Conservation (phyloP, 2,797 vertebrate species). For the Etheostoma nigrum region DNA sequence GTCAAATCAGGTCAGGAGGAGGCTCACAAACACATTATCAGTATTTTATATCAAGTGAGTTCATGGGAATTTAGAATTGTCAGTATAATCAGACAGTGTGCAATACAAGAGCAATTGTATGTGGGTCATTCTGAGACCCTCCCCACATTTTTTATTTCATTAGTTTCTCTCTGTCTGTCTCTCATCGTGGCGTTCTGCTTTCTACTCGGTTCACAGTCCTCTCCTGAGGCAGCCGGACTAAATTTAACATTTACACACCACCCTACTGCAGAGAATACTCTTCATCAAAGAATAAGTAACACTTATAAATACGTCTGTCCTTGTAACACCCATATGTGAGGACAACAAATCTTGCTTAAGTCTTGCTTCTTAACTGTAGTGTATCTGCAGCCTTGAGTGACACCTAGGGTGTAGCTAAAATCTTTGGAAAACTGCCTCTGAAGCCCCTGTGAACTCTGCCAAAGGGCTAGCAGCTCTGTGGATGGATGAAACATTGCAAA, state of each 20-base stretch:
- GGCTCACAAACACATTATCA: slow-evolving; percentile 42
- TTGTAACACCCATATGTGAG: background rate
- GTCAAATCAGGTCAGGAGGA: slow-evolving; percentile 44
- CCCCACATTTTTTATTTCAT: slow-evolving; percentile 53
- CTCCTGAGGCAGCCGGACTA: slow-evolving; percentile 51
- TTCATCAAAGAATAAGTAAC: slow-evolving; percentile 1
- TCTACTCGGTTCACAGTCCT: slow-evolving; percentile 41
- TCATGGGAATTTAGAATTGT: slow-evolving; percentile 25
- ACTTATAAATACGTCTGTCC: background rate
- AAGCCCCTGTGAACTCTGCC: no score
- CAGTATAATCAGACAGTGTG: slow-evolving; percentile 48
- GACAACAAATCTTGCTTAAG: background rate
- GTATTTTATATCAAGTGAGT: slow-evolving; percentile 17
- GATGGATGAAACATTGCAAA: background rate
- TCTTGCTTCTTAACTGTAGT: background rate
- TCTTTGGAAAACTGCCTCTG: background rate
- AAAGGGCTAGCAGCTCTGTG: slow-evolving; percentile 2
- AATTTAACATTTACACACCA: slow-evolving; percentile 58
- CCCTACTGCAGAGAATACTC: slow-evolving; percentile 14
- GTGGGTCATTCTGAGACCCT: slow-evolving; percentile 55
- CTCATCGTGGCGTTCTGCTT: slow-evolving; percentile 45
- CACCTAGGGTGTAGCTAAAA: background rate
- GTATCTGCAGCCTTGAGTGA: background rate
- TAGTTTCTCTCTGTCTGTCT: slow-evolving; percentile 46
- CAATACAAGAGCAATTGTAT: slow-evolving; percentile 45